Evolutionary conservation across 2,888 invertebrate species (phyloP).

Genomic region (Rhamnusium bicolor): DNA sequence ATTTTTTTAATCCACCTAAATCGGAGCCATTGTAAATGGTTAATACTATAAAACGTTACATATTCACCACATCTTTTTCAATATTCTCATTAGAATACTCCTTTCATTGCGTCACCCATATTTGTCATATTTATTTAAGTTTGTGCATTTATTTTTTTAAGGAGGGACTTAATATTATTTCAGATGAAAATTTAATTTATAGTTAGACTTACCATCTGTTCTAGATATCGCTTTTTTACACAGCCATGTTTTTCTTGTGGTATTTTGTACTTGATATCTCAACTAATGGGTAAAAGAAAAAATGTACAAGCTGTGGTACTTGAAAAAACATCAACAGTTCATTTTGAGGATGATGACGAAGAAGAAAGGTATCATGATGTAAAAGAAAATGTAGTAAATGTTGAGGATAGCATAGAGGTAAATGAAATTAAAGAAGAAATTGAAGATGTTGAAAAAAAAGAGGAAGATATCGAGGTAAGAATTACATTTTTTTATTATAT

Average conservation of each 20-base stretch:
- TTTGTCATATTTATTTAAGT: no score
- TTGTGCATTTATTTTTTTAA: no score
- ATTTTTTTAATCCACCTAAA: no score
- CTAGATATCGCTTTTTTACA: no score
- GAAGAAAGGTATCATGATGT: constrained; percentile 63
- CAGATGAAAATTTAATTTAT: no score
- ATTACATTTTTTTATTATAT: background rate
- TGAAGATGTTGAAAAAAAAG: constrained; percentile 55
- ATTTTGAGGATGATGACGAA: constrained; percentile 54
- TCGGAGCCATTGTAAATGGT: no score
- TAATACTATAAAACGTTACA: no score
- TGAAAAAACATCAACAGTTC: constrained; percentile 55
- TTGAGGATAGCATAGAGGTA: constrained; percentile 49
- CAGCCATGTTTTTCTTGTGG: constrained; percentile 87
- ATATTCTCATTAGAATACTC: no score
- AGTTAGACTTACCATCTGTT: constrained; percentile 51
- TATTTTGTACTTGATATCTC: constrained; percentile 84
- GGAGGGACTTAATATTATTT: no score
- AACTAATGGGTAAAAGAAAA: constrained; percentile 73
- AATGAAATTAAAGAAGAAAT: constrained; percentile 49
- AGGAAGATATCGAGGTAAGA: constrained; percentile 45
- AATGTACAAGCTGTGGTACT: constrained; percentile 60
- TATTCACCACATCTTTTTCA: no score
- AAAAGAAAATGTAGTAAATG: constrained; percentile 53
- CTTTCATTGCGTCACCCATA: no score